phyloP scores from a whole-genome alignment of 2,888 invertebrate species.

The Drosophila peninsularis region DNA sequence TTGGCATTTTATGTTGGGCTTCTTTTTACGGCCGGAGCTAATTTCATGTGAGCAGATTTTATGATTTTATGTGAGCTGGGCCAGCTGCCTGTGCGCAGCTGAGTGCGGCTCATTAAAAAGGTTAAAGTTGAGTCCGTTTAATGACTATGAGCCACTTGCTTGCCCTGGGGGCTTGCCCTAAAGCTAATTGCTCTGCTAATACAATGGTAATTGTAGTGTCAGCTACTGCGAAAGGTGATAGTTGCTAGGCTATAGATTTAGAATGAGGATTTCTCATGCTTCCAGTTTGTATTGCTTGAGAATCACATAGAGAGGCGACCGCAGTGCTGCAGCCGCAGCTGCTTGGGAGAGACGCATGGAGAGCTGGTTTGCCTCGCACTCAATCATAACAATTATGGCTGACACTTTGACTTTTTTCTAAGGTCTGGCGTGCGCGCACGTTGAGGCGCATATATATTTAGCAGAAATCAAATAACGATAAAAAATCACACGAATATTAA shows the following conservation, averaged over 20 bases:
- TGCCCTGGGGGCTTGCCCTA: slow-evolving; percentile 32
- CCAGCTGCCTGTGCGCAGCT: slow-evolving; percentile 26
- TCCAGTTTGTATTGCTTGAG: neutral
- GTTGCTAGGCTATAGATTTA: neutral
- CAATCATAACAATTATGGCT: slow-evolving; percentile 52
- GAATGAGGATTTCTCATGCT: neutral
- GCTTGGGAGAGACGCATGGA: slow-evolving; percentile 13
- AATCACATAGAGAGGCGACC: slow-evolving; percentile 11
- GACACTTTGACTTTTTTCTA: slow-evolving; percentile 45
- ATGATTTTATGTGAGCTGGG: slow-evolving; percentile 40
- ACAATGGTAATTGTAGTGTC: slow-evolving; percentile 33
- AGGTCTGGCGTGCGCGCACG: slow-evolving; percentile 10
- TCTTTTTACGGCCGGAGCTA: slow-evolving; percentile 64
- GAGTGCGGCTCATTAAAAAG: slow-evolving; percentile 67
- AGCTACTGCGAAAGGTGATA: slow-evolving; percentile 1
- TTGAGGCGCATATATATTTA: slow-evolving; percentile 47
- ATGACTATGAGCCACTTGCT: slow-evolving; percentile 44
- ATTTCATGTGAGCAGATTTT: slow-evolving; percentile 64
- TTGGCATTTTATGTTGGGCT: slow-evolving; percentile 62
- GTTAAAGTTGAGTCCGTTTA: slow-evolving; percentile 73
- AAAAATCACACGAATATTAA: slow-evolving; percentile 83
- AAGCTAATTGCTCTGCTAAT: slow-evolving; percentile 54
- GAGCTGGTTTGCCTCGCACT: slow-evolving; percentile 29
- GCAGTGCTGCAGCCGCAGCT: slow-evolving; percentile 3
- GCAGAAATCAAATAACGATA: slow-evolving; percentile 80